phyloP scores from a whole-genome alignment of 2,888 invertebrate genomes.

The Calameuta idolon region DNA sequence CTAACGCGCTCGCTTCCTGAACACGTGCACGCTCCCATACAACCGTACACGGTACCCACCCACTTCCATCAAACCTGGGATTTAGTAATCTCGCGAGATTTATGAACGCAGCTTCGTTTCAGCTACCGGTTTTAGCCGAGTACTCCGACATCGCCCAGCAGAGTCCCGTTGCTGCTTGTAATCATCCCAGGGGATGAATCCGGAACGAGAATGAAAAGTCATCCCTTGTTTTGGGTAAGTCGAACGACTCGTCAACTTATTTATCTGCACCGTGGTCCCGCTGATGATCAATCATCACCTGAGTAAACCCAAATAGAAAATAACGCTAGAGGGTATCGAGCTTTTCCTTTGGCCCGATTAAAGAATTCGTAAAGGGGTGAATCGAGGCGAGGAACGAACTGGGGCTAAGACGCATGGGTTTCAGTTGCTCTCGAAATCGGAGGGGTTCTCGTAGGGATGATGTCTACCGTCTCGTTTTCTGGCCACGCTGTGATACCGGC shows the following conservation, averaged over 20 bases:
- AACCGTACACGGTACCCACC: slow-evolving; percentile 34
- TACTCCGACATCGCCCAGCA: background rate
- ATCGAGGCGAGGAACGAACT: slow-evolving; percentile 33
- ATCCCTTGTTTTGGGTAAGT: background rate
- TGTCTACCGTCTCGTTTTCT: background rate
- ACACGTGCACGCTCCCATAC: slow-evolving; percentile 23
- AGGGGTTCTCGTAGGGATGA: slow-evolving; percentile 33
- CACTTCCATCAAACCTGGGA: slow-evolving; percentile 65
- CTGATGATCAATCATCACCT: background rate
- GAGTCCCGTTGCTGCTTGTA: background rate
- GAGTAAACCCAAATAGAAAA: slow-evolving; percentile 61
- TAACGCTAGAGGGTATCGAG: slow-evolving; percentile 52
- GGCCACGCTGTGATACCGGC: slow-evolving; percentile 33
- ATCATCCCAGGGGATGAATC: background rate
- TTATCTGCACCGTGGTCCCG: background rate
- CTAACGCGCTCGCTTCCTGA: slow-evolving; percentile 22
- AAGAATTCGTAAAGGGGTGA: slow-evolving; percentile 62
- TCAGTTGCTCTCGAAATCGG: slow-evolving; percentile 15
- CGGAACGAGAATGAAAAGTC: background rate
- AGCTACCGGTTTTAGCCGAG: background rate
- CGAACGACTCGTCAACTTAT: background rate
- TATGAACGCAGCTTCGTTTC: slow-evolving; percentile 62
- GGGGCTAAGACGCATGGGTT: slow-evolving; percentile 36
- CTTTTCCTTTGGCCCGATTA: slow-evolving; percentile 52
- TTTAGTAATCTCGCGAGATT: slow-evolving; percentile 67